Conservation (phyloP, 2,888 invertebrate genomes). For the Sisyra nigra region DNA sequence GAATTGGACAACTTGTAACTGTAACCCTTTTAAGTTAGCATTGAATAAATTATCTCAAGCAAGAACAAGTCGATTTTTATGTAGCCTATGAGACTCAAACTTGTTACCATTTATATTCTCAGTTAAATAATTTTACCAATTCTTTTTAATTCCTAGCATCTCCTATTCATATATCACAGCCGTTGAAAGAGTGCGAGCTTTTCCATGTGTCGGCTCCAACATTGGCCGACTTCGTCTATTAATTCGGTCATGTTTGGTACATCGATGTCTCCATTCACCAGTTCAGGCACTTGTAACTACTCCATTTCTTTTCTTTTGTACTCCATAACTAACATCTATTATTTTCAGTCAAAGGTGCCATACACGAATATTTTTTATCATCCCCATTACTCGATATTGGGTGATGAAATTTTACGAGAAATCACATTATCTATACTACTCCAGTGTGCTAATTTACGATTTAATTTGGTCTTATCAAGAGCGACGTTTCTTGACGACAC, state of each 20-base stretch:
- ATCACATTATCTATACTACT: slow-evolving; percentile 37
- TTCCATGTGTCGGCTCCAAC: slow-evolving; percentile 26
- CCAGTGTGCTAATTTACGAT: slow-evolving; percentile 32
- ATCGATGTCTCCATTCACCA: slow-evolving; percentile 35
- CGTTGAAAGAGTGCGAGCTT: slow-evolving; percentile 28
- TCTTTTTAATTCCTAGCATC: slow-evolving; percentile 18
- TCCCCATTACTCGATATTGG: slow-evolving; percentile 32
- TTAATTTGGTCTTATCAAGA: slow-evolving; percentile 36
- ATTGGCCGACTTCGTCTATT: slow-evolving; percentile 31
- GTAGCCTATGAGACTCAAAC: too few relatives aligned
- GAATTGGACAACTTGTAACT: too few relatives aligned
- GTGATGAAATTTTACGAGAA: slow-evolving; percentile 43
- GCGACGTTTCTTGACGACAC: slow-evolving; percentile 42
- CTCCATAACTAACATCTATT: background rate
- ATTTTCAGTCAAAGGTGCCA: slow-evolving; percentile 12
- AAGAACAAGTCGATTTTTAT: too few relatives aligned
- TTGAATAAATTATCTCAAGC: too few relatives aligned
- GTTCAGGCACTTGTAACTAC: slow-evolving; percentile 30
- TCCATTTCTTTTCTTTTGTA: too few relatives aligned
- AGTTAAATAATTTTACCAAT: too few relatives aligned
- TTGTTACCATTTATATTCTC: too few relatives aligned
- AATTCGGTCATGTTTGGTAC: slow-evolving; percentile 31
- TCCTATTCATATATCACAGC: slow-evolving; percentile 26
- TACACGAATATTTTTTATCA: slow-evolving; percentile 19
- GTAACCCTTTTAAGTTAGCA: too few relatives aligned